Evolutionary conservation across 2,888 invertebrate genomes (phyloP), one percentile per base, ranked within the genome.

Genomic region (Cheilosia variabilis): DNA sequence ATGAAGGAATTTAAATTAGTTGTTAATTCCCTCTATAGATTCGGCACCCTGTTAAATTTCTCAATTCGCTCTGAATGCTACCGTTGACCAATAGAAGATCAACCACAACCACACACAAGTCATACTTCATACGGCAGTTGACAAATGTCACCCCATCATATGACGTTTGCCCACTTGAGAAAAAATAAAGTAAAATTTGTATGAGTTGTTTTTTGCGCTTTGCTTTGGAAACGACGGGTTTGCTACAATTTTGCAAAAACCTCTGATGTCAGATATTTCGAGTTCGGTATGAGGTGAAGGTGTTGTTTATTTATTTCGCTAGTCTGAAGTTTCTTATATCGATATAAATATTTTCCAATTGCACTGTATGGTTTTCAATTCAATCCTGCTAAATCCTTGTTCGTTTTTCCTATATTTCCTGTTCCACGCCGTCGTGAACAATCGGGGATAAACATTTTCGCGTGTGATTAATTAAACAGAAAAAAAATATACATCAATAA

Each of bases 231-330:
- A 62, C 52, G 31, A 58, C 63, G 63, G 47, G 62, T 47, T 19
- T 22, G 47, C 52, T 45, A 66, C 15, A 52, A 60, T 75, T 69
- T 84, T 47, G 53, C 55, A 47, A 45, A 55, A 45, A 43, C 31
- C 22, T 19, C 69, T 78, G 78, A 63, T 78, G 78, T 71, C 78
- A 78, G 69, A 78, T 62, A 78, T 71, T 69, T 78, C 55, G 31
- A 37, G 19, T 55, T 63, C 78, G 69, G 69, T 72, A 52, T 53
- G 65, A 79, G 50, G 52, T 65, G 50, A 71, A 58, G 71, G 34
- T 55, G 62, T 31, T n/a, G 19, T 37, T 24, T 52, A 22, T 27
- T 52, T 4, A 24, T 24, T 22, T 62, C 37, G 45, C 55, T 75
- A 10, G 47, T 66, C 31, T 15, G 9, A 19, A 41, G 41, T 50